Base-by-base conservation (phyloP, 2,113 vertebrate genomes). In the Callipepla californica region DNA sequence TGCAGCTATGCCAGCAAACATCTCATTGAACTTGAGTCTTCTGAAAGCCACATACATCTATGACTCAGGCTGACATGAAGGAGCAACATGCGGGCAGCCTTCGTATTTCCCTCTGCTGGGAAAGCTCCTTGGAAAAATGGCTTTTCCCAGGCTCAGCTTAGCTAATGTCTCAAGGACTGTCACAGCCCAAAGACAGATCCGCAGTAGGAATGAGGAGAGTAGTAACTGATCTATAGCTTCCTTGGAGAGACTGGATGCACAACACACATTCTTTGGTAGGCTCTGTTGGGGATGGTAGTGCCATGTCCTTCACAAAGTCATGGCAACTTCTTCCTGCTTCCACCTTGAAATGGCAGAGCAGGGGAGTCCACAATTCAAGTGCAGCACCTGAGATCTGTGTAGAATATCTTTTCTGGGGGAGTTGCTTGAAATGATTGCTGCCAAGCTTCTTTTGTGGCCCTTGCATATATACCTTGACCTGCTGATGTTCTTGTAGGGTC, bases 81-180 rank as follows among this genome's bases (percentile, higher is more conserved):
- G 40, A 89, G 17, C 13, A 59, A 45, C 9, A 3, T 1, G 3
- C 61, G 0, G 0, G 2, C 14, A 44, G 13, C 5, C n/a, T 55
- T 67, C 18, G 1, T 48, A 11, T 81, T 68, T 69, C 26, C 9
- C 1, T 75, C 47, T 77, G 47, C 42, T 44, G 38, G 21, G 18
- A 26, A 50, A 62, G 26, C 22, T 62, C 28, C 55, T 85, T 10
- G 8, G 42, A 76, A 89, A 61, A 6, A 5, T 13, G 57, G 2
- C 3, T 75, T 85, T 90, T 48, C 61, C 51, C 65, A 61, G 26
- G 30, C 14, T 83, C 57, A 65, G 34, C 7, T 63, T 57, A 62
- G 9, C 38, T 77, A 26, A 51, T 11, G 6, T 5, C 5, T 5
- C 5, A 11, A 48, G 36, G 19, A 25, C 11, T 28, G 9, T 11